phyloP scores from a whole-genome alignment of 2,888 invertebrate species.

The Hirudinaria manillensis region DNA sequence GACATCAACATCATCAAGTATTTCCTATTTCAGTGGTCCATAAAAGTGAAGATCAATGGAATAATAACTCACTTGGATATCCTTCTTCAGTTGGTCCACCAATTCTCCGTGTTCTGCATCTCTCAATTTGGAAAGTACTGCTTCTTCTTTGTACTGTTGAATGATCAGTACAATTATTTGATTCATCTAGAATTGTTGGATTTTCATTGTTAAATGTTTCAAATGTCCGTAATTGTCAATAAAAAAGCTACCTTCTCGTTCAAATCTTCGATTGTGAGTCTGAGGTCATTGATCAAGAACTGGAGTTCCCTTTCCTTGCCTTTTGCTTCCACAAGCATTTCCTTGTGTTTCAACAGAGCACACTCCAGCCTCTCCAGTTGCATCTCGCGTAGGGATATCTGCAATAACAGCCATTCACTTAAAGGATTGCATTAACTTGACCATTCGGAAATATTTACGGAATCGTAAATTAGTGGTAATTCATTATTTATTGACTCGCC shows the following conservation, averaged over 20 bases:
- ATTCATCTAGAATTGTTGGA: too few species aligned
- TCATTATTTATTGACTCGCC: too few species aligned
- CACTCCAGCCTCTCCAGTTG: constrained; percentile 26
- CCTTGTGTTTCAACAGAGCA: constrained; percentile 22
- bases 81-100: constrained; percentile 11
- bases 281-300: constrained; percentile 26
- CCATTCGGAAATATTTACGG: neutral
- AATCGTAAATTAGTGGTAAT: too few species aligned
- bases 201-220: too few species aligned
- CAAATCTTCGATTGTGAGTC: constrained; percentile 19
- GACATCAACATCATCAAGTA: too few species aligned
- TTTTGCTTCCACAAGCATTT: constrained; percentile 21
- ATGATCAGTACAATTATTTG: neutral
- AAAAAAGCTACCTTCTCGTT: constrained; percentile 15
- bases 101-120: constrained; percentile 28
- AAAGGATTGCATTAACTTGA: neutral
- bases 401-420: neutral
- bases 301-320: constrained; percentile 30
- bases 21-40: too few species aligned
- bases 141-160: constrained; percentile 27
- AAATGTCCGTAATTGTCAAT: too few species aligned
- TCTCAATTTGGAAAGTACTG: constrained; percentile 18
- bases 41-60: too few species aligned
- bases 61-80: constrained; percentile 13
- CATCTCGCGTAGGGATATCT: constrained; percentile 20